Evolutionary conservation across 1,140 invertebrate genomes (phyloP).

Genomic region (Scaptomyza montana): DNA sequence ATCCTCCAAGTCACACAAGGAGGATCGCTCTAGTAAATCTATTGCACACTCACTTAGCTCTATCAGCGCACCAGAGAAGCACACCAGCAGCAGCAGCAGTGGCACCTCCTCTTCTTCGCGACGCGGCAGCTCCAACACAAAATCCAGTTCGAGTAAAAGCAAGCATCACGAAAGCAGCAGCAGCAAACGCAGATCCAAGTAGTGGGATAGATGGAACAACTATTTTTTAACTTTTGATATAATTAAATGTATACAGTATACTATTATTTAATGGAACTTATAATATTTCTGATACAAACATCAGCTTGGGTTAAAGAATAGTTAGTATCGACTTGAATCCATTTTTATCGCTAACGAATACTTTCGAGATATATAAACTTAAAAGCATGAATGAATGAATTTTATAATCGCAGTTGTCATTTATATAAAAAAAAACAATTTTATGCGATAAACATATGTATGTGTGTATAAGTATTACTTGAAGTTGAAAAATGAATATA

Average conservation of each 20-base stretch:
- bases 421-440: too few relatives aligned
- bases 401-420: too few relatives aligned
- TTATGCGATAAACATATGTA: too few relatives aligned
- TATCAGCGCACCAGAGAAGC: slow-evolving; percentile 58
- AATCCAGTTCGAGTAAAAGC: slow-evolving; percentile 61
- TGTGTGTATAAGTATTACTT: neutral
- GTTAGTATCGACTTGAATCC: too few relatives aligned
- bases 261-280: too few relatives aligned
- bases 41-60: slow-evolving; percentile 47
- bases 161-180: slow-evolving; percentile 75
- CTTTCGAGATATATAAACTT: too few relatives aligned
- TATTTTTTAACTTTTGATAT: neutral
- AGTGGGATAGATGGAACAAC: slow-evolving; percentile 2
- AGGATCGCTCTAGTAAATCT: slow-evolving; percentile 57
- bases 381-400: too few relatives aligned
- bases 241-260: neutral
- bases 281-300: too few relatives aligned
- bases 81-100: slow-evolving; percentile 41
- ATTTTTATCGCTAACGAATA: too few relatives aligned
- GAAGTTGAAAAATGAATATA: slow-evolving; percentile 9
- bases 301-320: too few relatives aligned
- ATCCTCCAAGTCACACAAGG: slow-evolving; percentile 69
- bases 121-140: slow-evolving; percentile 57
- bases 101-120: slow-evolving; percentile 55
- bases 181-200: slow-evolving; percentile 68